Conservation (phyloP, 2,888 invertebrate genomes). For the Laothoe populi region DNA sequence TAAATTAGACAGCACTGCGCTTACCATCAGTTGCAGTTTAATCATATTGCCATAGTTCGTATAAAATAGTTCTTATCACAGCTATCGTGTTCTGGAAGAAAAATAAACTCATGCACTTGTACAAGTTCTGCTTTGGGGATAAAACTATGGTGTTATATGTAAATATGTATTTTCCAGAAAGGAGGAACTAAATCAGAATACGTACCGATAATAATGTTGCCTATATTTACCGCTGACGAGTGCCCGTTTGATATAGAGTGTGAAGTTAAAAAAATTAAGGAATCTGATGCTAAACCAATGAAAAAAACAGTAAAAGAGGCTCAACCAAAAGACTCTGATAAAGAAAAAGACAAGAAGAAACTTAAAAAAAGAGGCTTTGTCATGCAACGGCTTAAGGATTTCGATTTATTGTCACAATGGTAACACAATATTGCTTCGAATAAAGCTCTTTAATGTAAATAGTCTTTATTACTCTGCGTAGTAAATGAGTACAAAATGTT, state of each 20-base stretch:
- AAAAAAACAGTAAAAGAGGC: conserved; percentile 45
- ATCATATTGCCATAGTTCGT: too few relatives aligned
- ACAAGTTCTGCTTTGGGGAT: not conserved
- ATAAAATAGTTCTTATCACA: too few relatives aligned
- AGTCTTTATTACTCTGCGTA: not conserved
- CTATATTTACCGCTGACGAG: conserved; percentile 65
- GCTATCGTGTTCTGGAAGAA: too few relatives aligned
- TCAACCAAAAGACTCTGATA: conserved; percentile 43
- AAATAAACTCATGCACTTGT: too few relatives aligned
- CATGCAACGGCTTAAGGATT: conserved; percentile 38
- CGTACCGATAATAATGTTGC: conserved; percentile 77
- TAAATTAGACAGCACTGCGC: too few relatives aligned
- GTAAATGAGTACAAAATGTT: not conserved
- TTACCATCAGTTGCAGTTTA: too few relatives aligned
- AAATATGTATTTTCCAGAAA: conserved; percentile 41
- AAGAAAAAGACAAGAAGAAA: conserved; percentile 59
- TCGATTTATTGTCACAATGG: conserved; percentile 34
- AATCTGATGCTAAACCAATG: conserved; percentile 47
- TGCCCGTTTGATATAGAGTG: conserved; percentile 75
- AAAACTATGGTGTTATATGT: not conserved
- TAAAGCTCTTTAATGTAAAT: not conserved
- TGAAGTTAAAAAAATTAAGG: conserved; percentile 62
- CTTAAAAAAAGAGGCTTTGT: conserved; percentile 56
- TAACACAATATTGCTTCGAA: conserved; percentile 22
- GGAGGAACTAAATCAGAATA: conserved; percentile 56